Evolutionary conservation across 2,888 invertebrate genomes (phyloP).

Genomic region (Auanema freiburgensis): DNA sequence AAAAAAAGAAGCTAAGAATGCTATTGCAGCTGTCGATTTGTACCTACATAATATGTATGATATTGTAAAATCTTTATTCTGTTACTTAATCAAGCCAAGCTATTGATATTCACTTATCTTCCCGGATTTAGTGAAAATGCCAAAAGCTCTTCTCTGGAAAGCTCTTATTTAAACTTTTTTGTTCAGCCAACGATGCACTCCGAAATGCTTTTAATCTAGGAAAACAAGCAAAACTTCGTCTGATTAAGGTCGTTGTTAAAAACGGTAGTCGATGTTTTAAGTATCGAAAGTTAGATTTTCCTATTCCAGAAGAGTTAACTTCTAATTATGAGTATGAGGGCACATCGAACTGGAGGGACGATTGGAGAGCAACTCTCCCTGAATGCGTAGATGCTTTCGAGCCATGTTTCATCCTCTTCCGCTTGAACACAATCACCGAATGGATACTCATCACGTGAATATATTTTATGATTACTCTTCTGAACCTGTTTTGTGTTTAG

Average conservation of each 20-base stretch:
- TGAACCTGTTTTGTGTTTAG: slow-evolving; percentile 72
- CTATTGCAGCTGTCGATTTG: slow-evolving; percentile 1
- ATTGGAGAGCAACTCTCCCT: slow-evolving; percentile 56
- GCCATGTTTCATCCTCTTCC: slow-evolving; percentile 87
- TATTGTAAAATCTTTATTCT: too few species aligned
- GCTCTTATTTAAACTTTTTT: not conserved
- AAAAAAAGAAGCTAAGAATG: too few species aligned
- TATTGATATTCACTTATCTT: not conserved
- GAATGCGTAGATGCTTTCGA: slow-evolving; percentile 67
- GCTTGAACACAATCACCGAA: slow-evolving; percentile 76
- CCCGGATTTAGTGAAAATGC: not conserved
- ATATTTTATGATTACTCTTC: not conserved
- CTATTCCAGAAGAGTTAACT: slow-evolving; percentile 47
- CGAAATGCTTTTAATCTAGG: slow-evolving; percentile 59
- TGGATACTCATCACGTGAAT: slow-evolving; percentile 74
- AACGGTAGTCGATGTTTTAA: slow-evolving; percentile 41
- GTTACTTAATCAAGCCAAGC: too few species aligned
- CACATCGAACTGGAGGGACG: slow-evolving; percentile 58
- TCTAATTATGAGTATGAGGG: slow-evolving; percentile 53
- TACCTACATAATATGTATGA: not conserved
- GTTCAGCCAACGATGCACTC: slow-evolving; percentile 60
- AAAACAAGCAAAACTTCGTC: slow-evolving; percentile 58
- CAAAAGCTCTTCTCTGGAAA: not conserved
- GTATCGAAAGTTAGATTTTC: not conserved
- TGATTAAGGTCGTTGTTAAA: slow-evolving; percentile 62